These are phyloP conservation scores for Sakesphorus luctuosus DNA, from an alignment of 2,113 vertebrate species.

Conservation along the genomic window DNA sequence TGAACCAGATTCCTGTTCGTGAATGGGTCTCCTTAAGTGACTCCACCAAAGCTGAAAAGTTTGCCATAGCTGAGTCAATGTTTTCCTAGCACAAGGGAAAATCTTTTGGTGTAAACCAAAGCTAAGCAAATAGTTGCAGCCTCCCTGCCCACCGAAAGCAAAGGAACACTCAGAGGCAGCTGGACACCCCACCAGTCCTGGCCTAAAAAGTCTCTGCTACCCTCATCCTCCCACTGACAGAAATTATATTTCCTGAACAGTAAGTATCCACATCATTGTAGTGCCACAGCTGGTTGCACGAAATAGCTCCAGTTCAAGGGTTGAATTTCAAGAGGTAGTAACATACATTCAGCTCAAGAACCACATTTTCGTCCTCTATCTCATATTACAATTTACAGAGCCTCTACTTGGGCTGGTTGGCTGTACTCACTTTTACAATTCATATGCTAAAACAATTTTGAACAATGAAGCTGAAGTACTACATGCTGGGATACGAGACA, in stretches of 20 bases:
- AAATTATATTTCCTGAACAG: accelerated
- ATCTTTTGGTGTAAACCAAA: background rate
- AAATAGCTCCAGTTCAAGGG: background rate
- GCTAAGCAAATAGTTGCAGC: background rate
- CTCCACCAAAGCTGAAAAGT: background rate
- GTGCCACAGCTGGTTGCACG: background rate
- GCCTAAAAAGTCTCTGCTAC: background rate
- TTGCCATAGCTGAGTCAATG: background rate
- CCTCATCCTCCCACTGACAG: background rate
- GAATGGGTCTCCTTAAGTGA: background rate
- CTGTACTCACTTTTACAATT: background rate
- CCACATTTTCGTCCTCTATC: background rate
- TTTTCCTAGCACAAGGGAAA: background rate
- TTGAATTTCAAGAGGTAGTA: background rate
- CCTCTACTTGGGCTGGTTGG: background rate
- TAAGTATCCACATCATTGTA: background rate
- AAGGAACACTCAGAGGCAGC: background rate
- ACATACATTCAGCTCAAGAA: background rate
- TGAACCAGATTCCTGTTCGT: background rate
- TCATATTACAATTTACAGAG: background rate
- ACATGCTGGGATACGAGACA: background rate
- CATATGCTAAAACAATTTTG: background rate
- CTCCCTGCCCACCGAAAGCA: background rate
- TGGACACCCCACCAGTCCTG: background rate
- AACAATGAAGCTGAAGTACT: background rate